Evolutionary conservation across 2,888 invertebrate species (phyloP).

Genomic region (Diabrotica balteata): DNA sequence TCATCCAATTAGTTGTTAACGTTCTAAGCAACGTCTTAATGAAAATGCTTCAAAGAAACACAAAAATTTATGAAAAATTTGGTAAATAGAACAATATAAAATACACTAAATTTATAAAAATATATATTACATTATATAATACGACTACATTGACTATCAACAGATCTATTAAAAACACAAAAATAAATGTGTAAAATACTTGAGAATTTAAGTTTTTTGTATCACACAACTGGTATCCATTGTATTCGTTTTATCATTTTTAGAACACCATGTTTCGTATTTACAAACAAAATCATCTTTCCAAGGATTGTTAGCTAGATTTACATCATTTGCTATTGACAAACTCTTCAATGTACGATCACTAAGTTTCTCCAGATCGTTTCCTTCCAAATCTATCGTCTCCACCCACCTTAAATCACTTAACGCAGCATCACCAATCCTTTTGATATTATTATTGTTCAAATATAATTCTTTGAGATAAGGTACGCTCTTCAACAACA

Average conservation of each 20-base stretch:
- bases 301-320: constrained; percentile 38
- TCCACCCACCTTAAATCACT: constrained; percentile 27
- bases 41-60: no score
- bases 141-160: no score
- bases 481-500: constrained; percentile 33
- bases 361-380: constrained; percentile 32
- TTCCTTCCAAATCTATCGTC: constrained; percentile 38
- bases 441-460: constrained; percentile 39
- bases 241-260: constrained; percentile 18
- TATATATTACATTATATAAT: no score
- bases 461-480: constrained; percentile 36
- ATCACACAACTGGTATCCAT: constrained; percentile 29
- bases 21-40: no score
- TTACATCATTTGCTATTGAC: constrained; percentile 17
- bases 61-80: no score
- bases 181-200: no score
- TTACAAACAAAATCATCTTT: constrained; percentile 31
- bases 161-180: no score
- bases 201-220: background rate
- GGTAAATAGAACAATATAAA: no score
- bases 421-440: constrained; percentile 36
- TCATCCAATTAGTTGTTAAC: no score
- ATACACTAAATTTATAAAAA: no score
- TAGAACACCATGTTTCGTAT: constrained; percentile 33
- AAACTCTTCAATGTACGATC: constrained; percentile 24